These are phyloP conservation scores for Leptopilina drosophilae DNA, from an alignment of 2,888 invertebrate genomes.

Conservation along the genomic window DNA sequence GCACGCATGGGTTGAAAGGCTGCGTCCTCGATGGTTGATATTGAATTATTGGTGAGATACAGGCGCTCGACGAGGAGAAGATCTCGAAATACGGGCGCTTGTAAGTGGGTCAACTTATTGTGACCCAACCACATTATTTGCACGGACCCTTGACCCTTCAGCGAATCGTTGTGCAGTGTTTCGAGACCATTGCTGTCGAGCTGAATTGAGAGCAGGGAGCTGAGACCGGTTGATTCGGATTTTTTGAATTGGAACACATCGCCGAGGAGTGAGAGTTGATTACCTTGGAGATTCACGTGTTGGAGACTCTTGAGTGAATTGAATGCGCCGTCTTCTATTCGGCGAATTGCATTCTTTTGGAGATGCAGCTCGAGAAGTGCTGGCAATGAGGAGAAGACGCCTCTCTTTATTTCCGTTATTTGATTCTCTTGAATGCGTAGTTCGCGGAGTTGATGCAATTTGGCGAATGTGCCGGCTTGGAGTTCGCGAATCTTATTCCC, in stretches of 20 bases:
- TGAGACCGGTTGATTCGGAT: constrained; percentile 65
- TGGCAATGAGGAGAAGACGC: constrained; percentile 89
- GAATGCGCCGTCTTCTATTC: constrained; percentile 89
- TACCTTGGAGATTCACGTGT: constrained; percentile 92
- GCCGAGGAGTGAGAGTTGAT: constrained; percentile 85
- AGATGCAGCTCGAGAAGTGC: constrained; percentile 90
- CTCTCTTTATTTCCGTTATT: constrained; percentile 85
- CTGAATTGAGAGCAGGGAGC: constrained; percentile 88
- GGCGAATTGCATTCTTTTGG: constrained; percentile 89
- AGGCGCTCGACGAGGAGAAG: constrained; percentile 87
- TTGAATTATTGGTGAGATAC: constrained; percentile 90
- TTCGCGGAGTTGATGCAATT: constrained; percentile 86
- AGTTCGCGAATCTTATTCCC: constrained; percentile 89
- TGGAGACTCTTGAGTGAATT: constrained; percentile 87
- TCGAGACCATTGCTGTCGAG: constrained; percentile 87
- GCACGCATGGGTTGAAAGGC: constrained; percentile 88
- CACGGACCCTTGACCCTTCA: constrained; percentile 88
- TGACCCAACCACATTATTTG: constrained; percentile 94
- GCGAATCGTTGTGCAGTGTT: constrained; percentile 87
- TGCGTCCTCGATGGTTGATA: constrained; percentile 88
- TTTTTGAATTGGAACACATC: constrained; percentile 87
- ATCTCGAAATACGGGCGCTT: constrained; percentile 87
- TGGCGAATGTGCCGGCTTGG: constrained; percentile 88
- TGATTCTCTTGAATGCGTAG: constrained; percentile 91
- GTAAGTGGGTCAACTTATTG: constrained; percentile 86